Conservation (phyloP, 2,888 invertebrate species). For the Encarsia formosa region DNA sequence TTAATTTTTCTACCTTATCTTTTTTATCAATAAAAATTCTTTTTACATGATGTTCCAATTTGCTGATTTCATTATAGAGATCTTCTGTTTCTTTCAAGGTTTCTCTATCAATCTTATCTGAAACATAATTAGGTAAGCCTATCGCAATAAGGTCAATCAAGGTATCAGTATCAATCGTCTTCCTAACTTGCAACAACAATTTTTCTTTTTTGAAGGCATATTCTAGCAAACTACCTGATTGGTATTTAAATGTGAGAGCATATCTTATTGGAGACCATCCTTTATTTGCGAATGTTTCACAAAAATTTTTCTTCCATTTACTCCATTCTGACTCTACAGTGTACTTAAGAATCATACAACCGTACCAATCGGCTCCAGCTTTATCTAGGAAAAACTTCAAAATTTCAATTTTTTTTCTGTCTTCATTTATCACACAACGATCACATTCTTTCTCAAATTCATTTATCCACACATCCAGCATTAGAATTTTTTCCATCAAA, state of each 20-base stretch:
- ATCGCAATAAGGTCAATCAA: constrained; percentile 37
- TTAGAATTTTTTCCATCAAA: constrained; percentile 29
- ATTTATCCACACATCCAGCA: constrained; percentile 29
- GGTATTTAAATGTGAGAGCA: constrained; percentile 21
- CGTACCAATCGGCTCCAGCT: constrained; percentile 24
- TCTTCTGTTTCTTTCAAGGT: constrained; percentile 34
- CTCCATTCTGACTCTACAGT: constrained; percentile 15
- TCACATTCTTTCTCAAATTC: constrained; percentile 34
- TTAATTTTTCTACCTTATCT: constrained; percentile 1
- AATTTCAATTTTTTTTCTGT: constrained; percentile 25
- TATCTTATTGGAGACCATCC: constrained; percentile 26
- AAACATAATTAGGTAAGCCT: constrained; percentile 36
- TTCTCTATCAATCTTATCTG: constrained; percentile 38
- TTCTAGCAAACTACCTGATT: constrained; percentile 11
- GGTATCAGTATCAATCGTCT: constrained; percentile 30
- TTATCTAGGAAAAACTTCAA: constrained; percentile 15
- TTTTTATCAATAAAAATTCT: constrained; percentile 20
- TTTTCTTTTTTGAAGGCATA: constrained; percentile 29
- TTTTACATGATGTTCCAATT: constrained; percentile 35
- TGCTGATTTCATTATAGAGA: constrained; percentile 37
- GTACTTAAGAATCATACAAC: constrained; percentile 21
- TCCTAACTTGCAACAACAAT: constrained; percentile 30
- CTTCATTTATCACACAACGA: constrained; percentile 27
- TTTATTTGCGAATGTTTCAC: constrained; percentile 18
- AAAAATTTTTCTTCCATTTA: constrained; percentile 21